These are phyloP conservation scores for Calosoma granatense DNA, from an alignment of 1,140 invertebrate genomes.

Conservation along the genomic window DNA sequence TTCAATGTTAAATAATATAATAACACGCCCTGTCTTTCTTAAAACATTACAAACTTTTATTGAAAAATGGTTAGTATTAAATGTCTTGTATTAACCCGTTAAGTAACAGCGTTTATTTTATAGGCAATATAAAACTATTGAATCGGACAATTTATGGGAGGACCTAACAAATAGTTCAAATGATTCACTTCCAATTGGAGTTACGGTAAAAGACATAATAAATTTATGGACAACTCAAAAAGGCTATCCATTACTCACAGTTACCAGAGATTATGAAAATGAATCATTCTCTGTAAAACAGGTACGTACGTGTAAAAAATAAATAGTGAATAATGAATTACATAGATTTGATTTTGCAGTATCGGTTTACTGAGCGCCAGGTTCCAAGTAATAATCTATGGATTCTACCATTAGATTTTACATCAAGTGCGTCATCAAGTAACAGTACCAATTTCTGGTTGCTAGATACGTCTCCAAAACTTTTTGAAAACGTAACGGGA, in stretches of 20 bases:
- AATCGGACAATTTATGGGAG: slow-evolving; percentile 49
- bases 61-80: slow-evolving; percentile 29
- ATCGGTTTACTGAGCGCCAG: not conserved
- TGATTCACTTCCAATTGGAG: slow-evolving; percentile 25
- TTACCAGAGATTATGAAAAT: slow-evolving; percentile 41
- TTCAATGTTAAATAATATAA: slow-evolving; percentile 56
- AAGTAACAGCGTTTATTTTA: slow-evolving; percentile 10
- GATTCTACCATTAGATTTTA: slow-evolving; percentile 7
- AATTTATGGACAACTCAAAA: slow-evolving; percentile 54
- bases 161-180: slow-evolving; percentile 42
- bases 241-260: slow-evolving; percentile 53
- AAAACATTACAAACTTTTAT: slow-evolving; percentile 40
- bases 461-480: slow-evolving; percentile 30
- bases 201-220: slow-evolving; percentile 39
- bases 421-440: not conserved
- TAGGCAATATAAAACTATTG: slow-evolving; percentile 44
- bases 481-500: slow-evolving; percentile 36
- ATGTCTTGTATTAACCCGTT: slow-evolving; percentile 10
- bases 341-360: slow-evolving; percentile 11
- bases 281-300: slow-evolving; percentile 36
- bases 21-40: slow-evolving; percentile 48
- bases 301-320: slow-evolving; percentile 26
- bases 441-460: slow-evolving; percentile 5
- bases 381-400: not conserved
- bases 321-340: slow-evolving; percentile 21